A percentile compares a stretch with the other conserved stretches of the same genome.
These are phyloP conservation scores for Coilia nasus DNA, from an alignment of 2,797 vertebrate genomes.

Conservation along the genomic window DNA sequence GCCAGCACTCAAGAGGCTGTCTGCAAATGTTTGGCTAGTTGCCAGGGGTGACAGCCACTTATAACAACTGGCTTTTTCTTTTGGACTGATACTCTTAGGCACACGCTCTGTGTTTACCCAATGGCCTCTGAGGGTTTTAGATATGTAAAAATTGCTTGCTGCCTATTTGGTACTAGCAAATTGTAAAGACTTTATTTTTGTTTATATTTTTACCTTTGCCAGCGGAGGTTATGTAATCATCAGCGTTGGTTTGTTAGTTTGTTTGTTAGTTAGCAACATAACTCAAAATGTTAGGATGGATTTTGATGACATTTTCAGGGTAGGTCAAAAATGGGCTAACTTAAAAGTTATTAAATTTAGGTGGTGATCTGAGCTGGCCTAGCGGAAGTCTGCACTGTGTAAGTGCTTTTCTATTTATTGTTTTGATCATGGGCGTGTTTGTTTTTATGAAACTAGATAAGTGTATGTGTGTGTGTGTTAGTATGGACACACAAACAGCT, in stretches of 20 bases:
- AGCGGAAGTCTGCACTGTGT: too few species aligned
- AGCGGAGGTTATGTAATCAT: too few species aligned
- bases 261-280: too few species aligned
- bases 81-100: not conserved
- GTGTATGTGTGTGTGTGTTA: not conserved
- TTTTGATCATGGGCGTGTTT: not conserved
- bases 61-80: not conserved
- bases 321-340: too few species aligned
- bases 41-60: not conserved
- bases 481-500: not conserved
- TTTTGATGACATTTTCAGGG: too few species aligned
- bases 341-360: too few species aligned
- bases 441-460: not conserved
- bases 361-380: too few species aligned
- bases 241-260: too few species aligned
- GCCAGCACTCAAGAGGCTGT: not conserved
- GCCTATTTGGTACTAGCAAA: not conserved
- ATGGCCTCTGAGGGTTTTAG: not conserved
- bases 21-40: not conserved
- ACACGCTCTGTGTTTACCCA: not conserved
- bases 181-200: too few species aligned
- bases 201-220: too few species aligned
- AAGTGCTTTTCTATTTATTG: not conserved
- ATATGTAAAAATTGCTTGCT: not conserved
- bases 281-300: too few species aligned